Evolutionary conservation across 2,113 vertebrate species (phyloP), one percentile per base, ranked within the genome.

Genomic region (Microcebus griseorufus): DNA sequence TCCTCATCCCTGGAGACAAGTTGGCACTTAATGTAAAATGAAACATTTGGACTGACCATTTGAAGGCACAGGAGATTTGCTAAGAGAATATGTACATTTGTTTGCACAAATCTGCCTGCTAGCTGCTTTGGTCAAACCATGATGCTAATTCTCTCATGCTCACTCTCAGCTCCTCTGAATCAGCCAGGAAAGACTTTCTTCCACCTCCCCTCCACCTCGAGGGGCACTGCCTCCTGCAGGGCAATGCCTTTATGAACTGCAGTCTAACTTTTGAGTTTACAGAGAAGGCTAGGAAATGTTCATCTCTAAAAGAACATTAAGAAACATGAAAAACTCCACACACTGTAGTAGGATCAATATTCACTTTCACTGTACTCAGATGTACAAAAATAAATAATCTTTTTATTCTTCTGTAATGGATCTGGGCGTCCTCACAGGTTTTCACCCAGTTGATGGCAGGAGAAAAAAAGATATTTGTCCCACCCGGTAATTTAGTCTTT

Each of bases 321-420:
- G 69, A 93, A 88, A 90, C 42, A 48, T 76, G 65, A 23, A 81
- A 8, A 9, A 48, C 22, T 16, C 16, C 7, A 18, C 62, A 65
- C 12, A n/a, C 60, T 14, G 18, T 67, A 88, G 22, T 29, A 65
- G 23, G 48, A 93, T 96, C 90, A 5, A 88, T 96, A 93, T 51
- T 90, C 97, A 94, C 91, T 79, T 88, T 91, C 5, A 14, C 58
- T 88, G 34, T 78, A 65, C 88, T 88, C 88, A 51, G 70, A 78
- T 25, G 67, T 85, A 42, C 76, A 65, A 75, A 94, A 84, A 73
- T 62, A 88, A 95, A 94, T 76, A 65, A 60, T 1, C 81, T 85
- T 96, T 91, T 85, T 81, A 88, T 92, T 94, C 65, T 84, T 85
- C 80, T 82, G 65, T 72, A 90, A 94, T 93, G 69, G 75, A 91